Evolutionary conservation across 2,888 invertebrate genomes (phyloP).

Genomic region (Calliopum simillimum): DNA sequence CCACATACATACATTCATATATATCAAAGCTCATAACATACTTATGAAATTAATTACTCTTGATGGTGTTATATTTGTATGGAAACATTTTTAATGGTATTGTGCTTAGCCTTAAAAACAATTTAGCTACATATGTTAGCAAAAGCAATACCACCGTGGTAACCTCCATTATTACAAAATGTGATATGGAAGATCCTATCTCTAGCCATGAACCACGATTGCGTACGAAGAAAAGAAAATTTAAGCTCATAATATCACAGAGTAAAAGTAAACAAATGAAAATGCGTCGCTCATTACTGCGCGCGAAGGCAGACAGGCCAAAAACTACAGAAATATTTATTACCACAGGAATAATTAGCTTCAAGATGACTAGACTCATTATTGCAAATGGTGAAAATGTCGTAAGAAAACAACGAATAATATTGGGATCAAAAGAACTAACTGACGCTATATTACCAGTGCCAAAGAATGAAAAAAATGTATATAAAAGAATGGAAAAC

Average conservation of each 20-base stretch:
- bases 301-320: slow-evolving; percentile 51
- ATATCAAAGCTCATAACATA: too few relatives aligned
- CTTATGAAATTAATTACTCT: too few relatives aligned
- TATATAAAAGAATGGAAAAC: slow-evolving; percentile 74
- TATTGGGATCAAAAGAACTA: slow-evolving; percentile 95
- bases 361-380: slow-evolving; percentile 84
- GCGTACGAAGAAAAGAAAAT: slow-evolving; percentile 86
- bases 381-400: slow-evolving; percentile 94
- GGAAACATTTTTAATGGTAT: too few relatives aligned
- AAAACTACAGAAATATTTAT: slow-evolving; percentile 69
- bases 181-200: slow-evolving; percentile 94
- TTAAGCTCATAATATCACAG: slow-evolving; percentile 87
- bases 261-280: slow-evolving; percentile 82
- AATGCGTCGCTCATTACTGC: slow-evolving; percentile 67
- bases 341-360: slow-evolving; percentile 85
- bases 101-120: slow-evolving; percentile 46
- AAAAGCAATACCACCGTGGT: slow-evolving; percentile 78
- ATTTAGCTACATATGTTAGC: slow-evolving; percentile 74
- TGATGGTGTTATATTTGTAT: too few relatives aligned
- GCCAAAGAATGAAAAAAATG: slow-evolving; percentile 91
- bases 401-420: slow-evolving; percentile 90
- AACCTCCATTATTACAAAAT: slow-evolving; percentile 87
- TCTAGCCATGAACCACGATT: slow-evolving; percentile 97
- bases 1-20: too few relatives aligned
- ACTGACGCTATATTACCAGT: slow-evolving; percentile 98